Conservation (phyloP, 1,140 invertebrate species). For the Chironomus tepperi region DNA sequence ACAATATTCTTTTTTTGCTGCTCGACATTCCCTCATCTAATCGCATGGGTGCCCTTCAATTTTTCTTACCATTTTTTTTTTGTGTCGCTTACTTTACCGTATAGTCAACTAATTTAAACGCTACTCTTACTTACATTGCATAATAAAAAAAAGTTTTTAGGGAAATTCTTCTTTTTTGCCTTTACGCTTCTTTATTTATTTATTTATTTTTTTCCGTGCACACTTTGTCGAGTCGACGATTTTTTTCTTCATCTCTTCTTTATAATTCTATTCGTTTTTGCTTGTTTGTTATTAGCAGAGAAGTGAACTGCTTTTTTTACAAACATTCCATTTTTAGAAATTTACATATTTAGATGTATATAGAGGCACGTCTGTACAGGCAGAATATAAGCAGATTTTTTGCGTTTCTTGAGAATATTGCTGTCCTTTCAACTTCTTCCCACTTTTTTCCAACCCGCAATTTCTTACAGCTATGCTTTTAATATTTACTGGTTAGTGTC, state of each 20-base stretch:
- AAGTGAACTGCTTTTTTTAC: no score
- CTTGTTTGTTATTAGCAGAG: no score
- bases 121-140: not conserved
- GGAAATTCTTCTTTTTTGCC: not conserved
- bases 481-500: no score
- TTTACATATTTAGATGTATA: no score
- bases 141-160: not conserved
- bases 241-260: not conserved
- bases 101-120: not conserved
- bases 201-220: not conserved
- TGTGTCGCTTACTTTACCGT: not conserved
- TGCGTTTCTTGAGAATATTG: no score
- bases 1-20: not conserved
- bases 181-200: not conserved
- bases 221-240: not conserved
- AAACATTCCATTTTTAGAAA: no score
- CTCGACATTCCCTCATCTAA: not conserved
- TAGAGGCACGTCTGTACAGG: no score
- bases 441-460: no score
- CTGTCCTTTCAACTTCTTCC: no score
- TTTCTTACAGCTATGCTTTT: no score
- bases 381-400: no score
- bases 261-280: no score
- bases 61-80: not conserved
- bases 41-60: conserved; percentile 21